Conservation (phyloP, 2,888 invertebrate species). For the Chrysolina haemoptera region DNA sequence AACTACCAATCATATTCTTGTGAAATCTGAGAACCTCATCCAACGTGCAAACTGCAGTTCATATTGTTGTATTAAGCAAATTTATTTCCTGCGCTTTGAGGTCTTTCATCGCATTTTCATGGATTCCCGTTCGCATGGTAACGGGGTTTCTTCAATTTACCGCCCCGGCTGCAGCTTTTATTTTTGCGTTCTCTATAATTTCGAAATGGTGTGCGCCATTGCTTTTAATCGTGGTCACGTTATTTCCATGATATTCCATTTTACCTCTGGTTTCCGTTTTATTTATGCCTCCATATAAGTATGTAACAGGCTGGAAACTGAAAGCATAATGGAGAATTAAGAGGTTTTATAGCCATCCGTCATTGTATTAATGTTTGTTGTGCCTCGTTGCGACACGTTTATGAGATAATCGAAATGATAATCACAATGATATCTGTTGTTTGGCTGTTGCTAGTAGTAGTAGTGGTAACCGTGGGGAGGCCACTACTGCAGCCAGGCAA, state of each 20-base stretch:
- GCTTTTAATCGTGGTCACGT: slow-evolving; percentile 31
- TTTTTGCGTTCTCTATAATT: slow-evolving; percentile 35
- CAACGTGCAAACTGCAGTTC: not conserved
- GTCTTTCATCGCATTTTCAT: not conserved
- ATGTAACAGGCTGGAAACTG: slow-evolving; percentile 20
- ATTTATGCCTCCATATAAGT: slow-evolving; percentile 36
- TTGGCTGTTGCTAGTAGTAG: too few relatives aligned
- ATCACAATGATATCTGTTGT: not conserved
- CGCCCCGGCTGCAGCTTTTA: slow-evolving; percentile 25
- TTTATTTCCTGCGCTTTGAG: not conserved
- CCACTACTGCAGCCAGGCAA: too few relatives aligned
- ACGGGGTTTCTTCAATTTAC: slow-evolving; percentile 42
- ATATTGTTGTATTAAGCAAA: not conserved
- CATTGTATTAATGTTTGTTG: slow-evolving; percentile 18
- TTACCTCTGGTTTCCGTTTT: slow-evolving; percentile 26
- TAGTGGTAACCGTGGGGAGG: too few relatives aligned
- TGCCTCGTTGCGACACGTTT: not conserved
- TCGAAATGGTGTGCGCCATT: slow-evolving; percentile 16
- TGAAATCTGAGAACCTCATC: too few relatives aligned
- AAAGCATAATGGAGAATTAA: slow-evolving; percentile 14
- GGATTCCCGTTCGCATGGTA: slow-evolving; percentile 24
- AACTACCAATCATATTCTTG: too few relatives aligned
- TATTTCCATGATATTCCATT: slow-evolving; percentile 39
- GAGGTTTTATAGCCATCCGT: slow-evolving; percentile 6
- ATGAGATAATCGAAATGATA: not conserved